A percentile compares a stretch with the other conserved stretches of the same genome.
Conservation (phyloP, 2,888 invertebrate species). For the Drosophila robusta region DNA sequence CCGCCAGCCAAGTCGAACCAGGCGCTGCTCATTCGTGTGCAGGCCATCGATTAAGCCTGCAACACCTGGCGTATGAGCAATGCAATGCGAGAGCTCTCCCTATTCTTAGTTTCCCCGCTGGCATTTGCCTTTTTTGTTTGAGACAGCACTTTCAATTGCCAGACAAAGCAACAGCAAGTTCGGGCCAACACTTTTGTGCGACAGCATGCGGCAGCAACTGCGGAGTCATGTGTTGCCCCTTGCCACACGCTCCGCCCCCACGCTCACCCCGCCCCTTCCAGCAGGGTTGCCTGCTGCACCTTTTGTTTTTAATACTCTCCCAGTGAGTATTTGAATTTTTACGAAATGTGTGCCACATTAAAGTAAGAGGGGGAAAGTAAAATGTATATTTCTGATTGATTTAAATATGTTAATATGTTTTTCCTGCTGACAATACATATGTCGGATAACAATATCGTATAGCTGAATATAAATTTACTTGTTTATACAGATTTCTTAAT, state of each 20-base stretch:
- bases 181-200: slow-evolving; percentile 6
- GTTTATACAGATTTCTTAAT: too few relatives aligned
- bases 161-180: slow-evolving; percentile 37
- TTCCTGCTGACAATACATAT: too few relatives aligned
- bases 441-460: too few relatives aligned
- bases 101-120: slow-evolving; percentile 9
- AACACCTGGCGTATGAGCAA: slow-evolving; percentile 69
- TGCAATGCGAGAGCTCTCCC: slow-evolving; percentile 12
- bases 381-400: too few relatives aligned
- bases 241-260: background rate
- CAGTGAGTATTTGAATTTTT: background rate
- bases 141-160: slow-evolving; percentile 64
- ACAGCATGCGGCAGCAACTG: slow-evolving; percentile 23
- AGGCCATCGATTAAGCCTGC: slow-evolving; percentile 68
- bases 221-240: slow-evolving; percentile 15
- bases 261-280: background rate
- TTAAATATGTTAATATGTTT: too few relatives aligned
- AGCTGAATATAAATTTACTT: too few relatives aligned
- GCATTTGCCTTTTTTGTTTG: slow-evolving; percentile 28
- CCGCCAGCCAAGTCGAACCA: slow-evolving; percentile 13
- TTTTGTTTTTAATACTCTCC: slow-evolving; percentile 13
- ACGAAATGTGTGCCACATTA: background rate
- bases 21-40: slow-evolving; percentile 27
- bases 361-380: background rate
- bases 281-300: slow-evolving; percentile 4